Evolutionary conservation across 1,140 invertebrate genomes (phyloP).

Genomic region (Drusus annulatus): DNA sequence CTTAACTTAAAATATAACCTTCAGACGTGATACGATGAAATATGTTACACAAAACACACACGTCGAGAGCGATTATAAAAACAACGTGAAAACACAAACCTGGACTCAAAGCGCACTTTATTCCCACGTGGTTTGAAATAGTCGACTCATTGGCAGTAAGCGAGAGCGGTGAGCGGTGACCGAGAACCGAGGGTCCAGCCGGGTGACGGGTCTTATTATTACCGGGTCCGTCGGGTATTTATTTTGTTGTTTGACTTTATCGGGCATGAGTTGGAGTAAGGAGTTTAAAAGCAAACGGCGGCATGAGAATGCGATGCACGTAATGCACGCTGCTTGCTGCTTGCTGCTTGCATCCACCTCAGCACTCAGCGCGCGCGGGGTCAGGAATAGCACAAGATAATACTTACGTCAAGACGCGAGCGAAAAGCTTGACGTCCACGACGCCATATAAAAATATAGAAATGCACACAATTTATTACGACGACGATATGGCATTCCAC

Average conservation of each 20-base stretch:
- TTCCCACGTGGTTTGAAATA: background rate
- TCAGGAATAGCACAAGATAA: background rate
- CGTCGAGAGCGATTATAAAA: background rate
- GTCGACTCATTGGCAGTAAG: conserved; percentile 10
- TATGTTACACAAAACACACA: background rate
- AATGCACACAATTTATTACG: too few species aligned
- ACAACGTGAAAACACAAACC: background rate
- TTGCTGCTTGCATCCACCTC: background rate
- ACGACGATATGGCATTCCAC: too few species aligned
- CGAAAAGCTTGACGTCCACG: background rate
- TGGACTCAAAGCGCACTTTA: conserved; percentile 31
- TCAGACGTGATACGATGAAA: too few species aligned
- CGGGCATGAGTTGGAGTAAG: conserved; percentile 43
- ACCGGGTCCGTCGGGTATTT: too few species aligned
- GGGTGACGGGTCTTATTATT: too few species aligned
- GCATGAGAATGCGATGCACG: conserved; percentile 51
- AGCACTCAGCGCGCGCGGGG: conserved; percentile 2
- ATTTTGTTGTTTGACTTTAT: conserved; percentile 40
- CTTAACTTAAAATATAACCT: too few species aligned
- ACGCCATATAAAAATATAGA: background rate
- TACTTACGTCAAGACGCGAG: background rate
- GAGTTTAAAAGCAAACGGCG: conserved; percentile 46
- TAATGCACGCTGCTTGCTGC: too few species aligned
- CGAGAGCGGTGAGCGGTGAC: background rate
- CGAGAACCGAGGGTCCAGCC: background rate